Evolutionary conservation across 2,113 vertebrate genomes (phyloP), one percentile per base, ranked within the genome.

Genomic region (Hippocampus mohnikei): DNA sequence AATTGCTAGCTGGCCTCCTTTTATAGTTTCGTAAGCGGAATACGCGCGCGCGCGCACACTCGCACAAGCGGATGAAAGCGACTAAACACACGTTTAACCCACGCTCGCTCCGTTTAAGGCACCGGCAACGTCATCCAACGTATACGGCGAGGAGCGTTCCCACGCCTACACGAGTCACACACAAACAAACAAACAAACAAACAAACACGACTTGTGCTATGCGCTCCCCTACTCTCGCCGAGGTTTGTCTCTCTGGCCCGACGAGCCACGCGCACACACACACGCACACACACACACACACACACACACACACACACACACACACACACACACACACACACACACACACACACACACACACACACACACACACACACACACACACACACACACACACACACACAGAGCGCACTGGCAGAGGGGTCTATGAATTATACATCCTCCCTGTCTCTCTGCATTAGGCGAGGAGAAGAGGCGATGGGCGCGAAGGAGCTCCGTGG

Each of bases 351-450:
- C n/a, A n/a, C n/a, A n/a, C n/a, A n/a, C n/a, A n/a, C n/a, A n/a
- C n/a, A n/a, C n/a, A n/a, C n/a, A n/a, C n/a, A n/a, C n/a, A 62
- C 79, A 78, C 63, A 56, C 53, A 56, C n/a, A 55, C 52, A 52
- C 50, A 52, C 18, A 21, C 20, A 21, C 20, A 18, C 72, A 69
- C 78, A 65, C 79, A 78, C 63, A 40, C 53, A 55, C 53, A 23
- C 53, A n/a, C 53, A 55, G 9, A 9, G 37, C 21, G 20, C 72
- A 70, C 79, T 83, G 79, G 87, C 78, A 85, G 85, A 87, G 80
- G 77, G 61, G 77, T 67, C 70, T 69, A 89, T 90, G 88, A 90
- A 91, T 91, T 89, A 90, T 90, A 90, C 83, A 90, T 91, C 81
- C 78, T 52, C 46, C 80, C 84, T 87, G 87, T 89, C 90, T 84